A percentile compares a stretch with the other conserved stretches of the same genome.
Conservation (phyloP, 2,888 invertebrate species). For the Eupithecia inturbata region DNA sequence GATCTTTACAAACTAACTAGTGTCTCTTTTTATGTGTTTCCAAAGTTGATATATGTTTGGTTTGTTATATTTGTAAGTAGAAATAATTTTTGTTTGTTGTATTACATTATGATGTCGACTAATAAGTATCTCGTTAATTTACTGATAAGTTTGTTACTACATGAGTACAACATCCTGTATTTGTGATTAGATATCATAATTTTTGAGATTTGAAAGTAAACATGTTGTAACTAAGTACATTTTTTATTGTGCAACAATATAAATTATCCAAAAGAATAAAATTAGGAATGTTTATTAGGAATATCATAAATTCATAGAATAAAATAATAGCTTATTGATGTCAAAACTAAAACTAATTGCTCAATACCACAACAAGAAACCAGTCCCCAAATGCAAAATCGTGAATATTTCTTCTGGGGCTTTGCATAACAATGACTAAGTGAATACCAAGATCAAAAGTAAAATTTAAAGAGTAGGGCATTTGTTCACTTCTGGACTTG, state of each 20-base stretch:
- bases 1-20: not conserved
- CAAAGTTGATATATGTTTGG: not conserved
- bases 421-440: constrained; percentile 30
- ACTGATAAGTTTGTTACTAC: constrained; percentile 21
- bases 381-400: constrained; percentile 3
- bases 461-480: constrained; percentile 33
- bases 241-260: constrained; percentile 38
- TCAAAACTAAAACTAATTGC: constrained; percentile 34
- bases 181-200: constrained; percentile 3
- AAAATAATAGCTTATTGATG: constrained; percentile 22
- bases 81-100: constrained; percentile 22
- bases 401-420: not conserved
- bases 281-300: constrained; percentile 41
- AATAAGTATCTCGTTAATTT: constrained; percentile 13
- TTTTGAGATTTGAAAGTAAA: constrained; percentile 26
- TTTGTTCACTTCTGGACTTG: constrained; percentile 82
- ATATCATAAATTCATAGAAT: constrained; percentile 28
- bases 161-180: constrained; percentile 23
- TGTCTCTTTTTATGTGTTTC: not conserved
- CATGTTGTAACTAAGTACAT: constrained; percentile 30
- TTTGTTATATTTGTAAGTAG: constrained; percentile 8
- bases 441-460: constrained; percentile 18
- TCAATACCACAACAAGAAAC: constrained; percentile 17
- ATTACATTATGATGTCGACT: constrained; percentile 11
- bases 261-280: constrained; percentile 38